These are phyloP conservation scores for Epinotia ramella DNA, from an alignment of 2,888 invertebrate genomes.

Conservation along the genomic window DNA sequence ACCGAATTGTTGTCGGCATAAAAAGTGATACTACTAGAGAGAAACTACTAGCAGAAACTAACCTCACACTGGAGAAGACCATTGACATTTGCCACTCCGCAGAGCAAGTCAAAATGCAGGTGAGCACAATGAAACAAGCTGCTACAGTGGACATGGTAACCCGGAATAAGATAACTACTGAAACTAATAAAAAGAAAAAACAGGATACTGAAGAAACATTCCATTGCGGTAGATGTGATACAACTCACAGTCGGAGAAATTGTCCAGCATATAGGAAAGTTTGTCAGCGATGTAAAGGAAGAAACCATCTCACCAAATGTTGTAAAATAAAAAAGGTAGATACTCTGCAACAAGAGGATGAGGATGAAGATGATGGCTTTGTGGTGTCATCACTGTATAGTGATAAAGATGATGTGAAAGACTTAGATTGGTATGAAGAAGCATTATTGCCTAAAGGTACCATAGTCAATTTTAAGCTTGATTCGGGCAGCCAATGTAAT, in stretches of 20 bases:
- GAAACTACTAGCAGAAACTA: slow-evolving; percentile 1
- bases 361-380: not conserved
- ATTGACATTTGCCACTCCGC: not conserved
- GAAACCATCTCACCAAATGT: no score
- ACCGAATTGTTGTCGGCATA: slow-evolving; percentile 14
- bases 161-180: no score
- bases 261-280: no score
- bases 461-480: slow-evolving; percentile 27
- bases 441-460: slow-evolving; percentile 6
- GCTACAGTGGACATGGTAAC: not conserved
- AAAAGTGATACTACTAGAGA: slow-evolving; percentile 10
- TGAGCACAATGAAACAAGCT: not conserved
- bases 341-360: not conserved
- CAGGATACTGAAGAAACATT: no score
- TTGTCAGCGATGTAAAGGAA: no score
- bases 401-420: slow-evolving; percentile 13
- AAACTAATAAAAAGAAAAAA: no score
- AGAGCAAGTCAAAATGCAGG: slow-evolving; percentile 5
- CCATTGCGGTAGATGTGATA: no score
- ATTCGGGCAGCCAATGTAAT: slow-evolving; percentile 41
- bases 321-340: no score
- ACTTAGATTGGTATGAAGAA: slow-evolving; percentile 36
- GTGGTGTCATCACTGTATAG: slow-evolving; percentile 1
- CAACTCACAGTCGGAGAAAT: no score
- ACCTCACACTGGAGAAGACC: not conserved